Conservation (phyloP, 53 echinoderm and acorn worm species). For the Paracentrotus lividus region DNA sequence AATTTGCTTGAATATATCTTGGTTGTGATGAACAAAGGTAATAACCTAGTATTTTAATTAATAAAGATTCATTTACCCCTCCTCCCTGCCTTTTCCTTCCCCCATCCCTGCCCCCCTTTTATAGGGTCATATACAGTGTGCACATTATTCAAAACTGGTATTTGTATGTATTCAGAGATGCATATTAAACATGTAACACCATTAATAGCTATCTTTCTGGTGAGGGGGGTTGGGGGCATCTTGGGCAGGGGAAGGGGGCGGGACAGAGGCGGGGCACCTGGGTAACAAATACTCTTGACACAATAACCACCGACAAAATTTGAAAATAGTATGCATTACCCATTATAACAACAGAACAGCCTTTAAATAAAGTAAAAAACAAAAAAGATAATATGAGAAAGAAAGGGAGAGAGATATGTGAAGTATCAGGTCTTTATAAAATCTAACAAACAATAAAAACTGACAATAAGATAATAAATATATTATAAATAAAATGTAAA, state of each 20-base stretch:
- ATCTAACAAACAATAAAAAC: not conserved
- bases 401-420: constrained; percentile 26
- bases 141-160: not conserved
- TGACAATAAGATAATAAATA: not conserved
- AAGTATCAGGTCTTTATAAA: not conserved
- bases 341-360: constrained; percentile 64
- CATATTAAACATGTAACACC: no score
- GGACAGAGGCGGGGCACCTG: no score
- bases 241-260: not conserved
- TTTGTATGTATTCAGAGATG: no score
- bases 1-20: no score
- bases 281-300: not conserved
- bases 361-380: constrained; percentile 31
- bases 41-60: no score
- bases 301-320: constrained; percentile 1
- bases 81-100: no score
- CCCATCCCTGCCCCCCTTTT: no score
- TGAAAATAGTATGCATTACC: constrained; percentile 56
- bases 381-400: not conserved
- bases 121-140: no score
- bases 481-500: not conserved
- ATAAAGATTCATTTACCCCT: no score
- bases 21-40: no score
- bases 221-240: not conserved
- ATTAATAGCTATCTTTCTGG: no score